These are phyloP conservation scores for Corythoichthys intestinalis DNA, from an alignment of 2,113 vertebrate species.

Conservation along the genomic window DNA sequence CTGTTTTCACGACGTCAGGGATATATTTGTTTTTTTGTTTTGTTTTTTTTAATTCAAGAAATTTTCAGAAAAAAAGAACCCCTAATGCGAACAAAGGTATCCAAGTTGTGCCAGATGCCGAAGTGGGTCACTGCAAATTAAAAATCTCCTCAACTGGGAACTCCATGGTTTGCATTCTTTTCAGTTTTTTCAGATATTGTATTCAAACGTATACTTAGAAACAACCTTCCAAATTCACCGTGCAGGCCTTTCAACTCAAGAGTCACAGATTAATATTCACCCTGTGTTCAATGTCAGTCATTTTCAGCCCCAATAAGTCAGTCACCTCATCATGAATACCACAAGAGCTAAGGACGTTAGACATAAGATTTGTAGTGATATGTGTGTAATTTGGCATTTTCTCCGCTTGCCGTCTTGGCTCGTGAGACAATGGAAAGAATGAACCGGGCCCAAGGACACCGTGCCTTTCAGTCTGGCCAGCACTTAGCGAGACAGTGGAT, in stretches of 20 bases:
- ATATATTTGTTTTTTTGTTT: no score
- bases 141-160: background rate
- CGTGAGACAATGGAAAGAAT: constrained; percentile 78
- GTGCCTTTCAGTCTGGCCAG: constrained; percentile 84
- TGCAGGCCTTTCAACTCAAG: background rate
- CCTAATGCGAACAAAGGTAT: no score
- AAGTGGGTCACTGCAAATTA: no score
- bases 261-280: constrained; percentile 22
- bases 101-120: no score
- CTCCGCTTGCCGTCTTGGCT: constrained; percentile 50
- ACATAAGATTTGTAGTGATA: constrained; percentile 59
- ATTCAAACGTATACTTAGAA: background rate
- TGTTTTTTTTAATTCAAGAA: constrained; percentile 12
- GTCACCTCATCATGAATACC: constrained; percentile 40
- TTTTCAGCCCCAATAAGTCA: constrained; percentile 18
- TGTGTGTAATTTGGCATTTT: constrained; percentile 66
- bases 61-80: background rate
- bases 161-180: background rate
- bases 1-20: background rate
- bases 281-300: constrained; percentile 24
- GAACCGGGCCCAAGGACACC: constrained; percentile 81
- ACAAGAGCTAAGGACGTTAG: constrained; percentile 48
- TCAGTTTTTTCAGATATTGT: background rate
- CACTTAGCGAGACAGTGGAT: constrained; percentile 83
- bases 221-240: background rate